Base-by-base conservation (phyloP, 2,113 vertebrate species). In the Spheniscus mendiculus region DNA sequence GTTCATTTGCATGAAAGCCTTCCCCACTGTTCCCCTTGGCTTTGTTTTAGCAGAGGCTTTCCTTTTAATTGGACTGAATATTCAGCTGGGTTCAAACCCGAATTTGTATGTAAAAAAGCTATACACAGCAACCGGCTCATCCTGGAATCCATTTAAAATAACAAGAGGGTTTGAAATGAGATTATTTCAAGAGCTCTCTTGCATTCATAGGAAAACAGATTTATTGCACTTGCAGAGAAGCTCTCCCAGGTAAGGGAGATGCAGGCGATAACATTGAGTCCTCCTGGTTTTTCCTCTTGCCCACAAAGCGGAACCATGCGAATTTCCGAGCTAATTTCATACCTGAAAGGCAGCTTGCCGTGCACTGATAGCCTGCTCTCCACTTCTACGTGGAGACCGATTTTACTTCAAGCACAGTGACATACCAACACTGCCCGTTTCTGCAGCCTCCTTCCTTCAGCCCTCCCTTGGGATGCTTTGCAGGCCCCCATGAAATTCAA, bases 21-120 rank as follows among this genome's bases (percentile, higher is more conserved):
- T 95, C 40, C n/a, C 63, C 77, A 71, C 62, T 82, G 61, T 82
- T 90, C 69, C 87, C 62, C 83, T 85, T 89, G 77, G 76, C 62
- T 63, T 87, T 80, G 30, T 52, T 91, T 96, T 59, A 93, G 89
- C 52, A 82, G 58, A 94, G 90, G 72, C 53, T 81, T 80, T 82
- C 82, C 73, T 90, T 92, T 93, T 93, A 97, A 97, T 90, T 93
- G 83, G 90, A 59, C 89, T 94, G 88, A 96, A 96, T 95, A 89
- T 87, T 93, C 93, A 93, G 88, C 92, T 89, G 65, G 71, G 74
- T 94, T 93, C 91, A 87, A 96, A 23, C 76, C 58, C 89, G 77
- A 89, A 93, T 94, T 83, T 92, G 50, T 91, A 71, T 90, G 89
- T 93, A 66, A 61, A 91, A 66, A 91, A 81, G 42, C 59, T 74